phyloP scores from a whole-genome alignment of 2,888 invertebrate species.

The Synanthedon vespiformis region DNA sequence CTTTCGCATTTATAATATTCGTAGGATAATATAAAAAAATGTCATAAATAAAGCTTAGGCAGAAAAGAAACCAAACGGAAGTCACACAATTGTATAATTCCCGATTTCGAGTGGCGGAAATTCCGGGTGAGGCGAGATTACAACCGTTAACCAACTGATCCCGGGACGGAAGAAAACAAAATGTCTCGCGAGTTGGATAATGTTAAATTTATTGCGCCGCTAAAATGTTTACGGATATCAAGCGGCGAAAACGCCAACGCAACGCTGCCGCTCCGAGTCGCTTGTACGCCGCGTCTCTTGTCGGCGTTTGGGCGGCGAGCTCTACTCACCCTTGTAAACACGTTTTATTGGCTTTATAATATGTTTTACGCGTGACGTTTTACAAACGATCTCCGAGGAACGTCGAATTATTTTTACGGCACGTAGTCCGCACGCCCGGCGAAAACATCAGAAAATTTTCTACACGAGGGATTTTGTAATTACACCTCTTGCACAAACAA shows the following conservation, averaged over 20 bases:
- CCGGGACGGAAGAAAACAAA: constrained; percentile 63
- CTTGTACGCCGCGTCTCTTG: neutral
- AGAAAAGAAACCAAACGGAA: constrained; percentile 31
- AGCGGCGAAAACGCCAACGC: constrained; percentile 29
- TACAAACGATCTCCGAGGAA: constrained; percentile 68
- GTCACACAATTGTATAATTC: constrained; percentile 58
- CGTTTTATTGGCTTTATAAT: constrained; percentile 72
- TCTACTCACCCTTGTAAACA: constrained; percentile 69
- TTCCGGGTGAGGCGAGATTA: constrained; percentile 62
- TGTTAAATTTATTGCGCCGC: constrained; percentile 68
- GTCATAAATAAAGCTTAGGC: constrained; percentile 29
- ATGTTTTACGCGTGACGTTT: constrained; percentile 72
- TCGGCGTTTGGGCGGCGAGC: constrained; percentile 37
- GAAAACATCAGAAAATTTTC: constrained; percentile 55
- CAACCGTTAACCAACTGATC: constrained; percentile 67
- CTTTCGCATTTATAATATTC: no score
- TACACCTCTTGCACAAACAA: constrained; percentile 34
- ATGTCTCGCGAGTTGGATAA: constrained; percentile 66
- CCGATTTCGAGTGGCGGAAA: constrained; percentile 45
- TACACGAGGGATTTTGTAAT: constrained; percentile 62
- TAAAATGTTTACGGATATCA: constrained; percentile 70
- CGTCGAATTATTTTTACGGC: constrained; percentile 68
- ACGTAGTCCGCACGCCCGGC: constrained; percentile 51
- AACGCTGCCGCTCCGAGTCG: neutral
- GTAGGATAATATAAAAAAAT: neutral